Percentiles rank a stretch among this genome's conserved stretches.
Conservation (phyloP, 2,113 vertebrate species). For the Cyanoramphus novaezelandiae region DNA sequence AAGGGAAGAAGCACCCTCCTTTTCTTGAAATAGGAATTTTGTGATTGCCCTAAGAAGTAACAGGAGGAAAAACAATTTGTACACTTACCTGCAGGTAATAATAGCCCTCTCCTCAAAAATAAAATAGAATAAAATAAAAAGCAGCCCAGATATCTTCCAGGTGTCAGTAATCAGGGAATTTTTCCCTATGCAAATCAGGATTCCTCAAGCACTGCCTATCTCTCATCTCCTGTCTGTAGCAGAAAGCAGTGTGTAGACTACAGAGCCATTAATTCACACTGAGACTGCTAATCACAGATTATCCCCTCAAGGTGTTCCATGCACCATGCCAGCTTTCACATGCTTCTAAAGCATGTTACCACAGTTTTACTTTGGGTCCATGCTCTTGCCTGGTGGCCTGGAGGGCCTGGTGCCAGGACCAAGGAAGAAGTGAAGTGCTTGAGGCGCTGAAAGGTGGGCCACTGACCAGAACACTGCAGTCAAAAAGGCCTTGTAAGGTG, state of each 20-base stretch:
- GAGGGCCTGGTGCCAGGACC: background rate
- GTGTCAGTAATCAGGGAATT: background rate
- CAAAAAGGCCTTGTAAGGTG: background rate
- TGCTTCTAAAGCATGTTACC: background rate
- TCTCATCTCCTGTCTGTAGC: background rate
- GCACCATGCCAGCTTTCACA: background rate
- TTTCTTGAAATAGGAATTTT: background rate
- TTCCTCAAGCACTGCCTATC: background rate
- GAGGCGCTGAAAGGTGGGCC: background rate
- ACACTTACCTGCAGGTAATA: background rate
- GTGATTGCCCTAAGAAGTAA: background rate
- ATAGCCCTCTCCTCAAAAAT: background rate
- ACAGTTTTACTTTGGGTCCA: too few relatives aligned
- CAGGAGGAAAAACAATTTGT: background rate
- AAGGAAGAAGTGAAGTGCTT: background rate
- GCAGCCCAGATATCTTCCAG: background rate
- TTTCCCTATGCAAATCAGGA: background rate
- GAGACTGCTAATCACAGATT: background rate
- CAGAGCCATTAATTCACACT: background rate
- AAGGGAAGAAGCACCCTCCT: background rate
- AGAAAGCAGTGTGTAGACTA: background rate
- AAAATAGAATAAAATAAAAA: background rate
- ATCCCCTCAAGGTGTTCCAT: background rate
- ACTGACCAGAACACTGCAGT: background rate
- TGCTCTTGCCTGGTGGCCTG: background rate